Percentiles rank a stretch among this genome's conserved stretches.
Evolutionary conservation across 2,797 vertebrate species (phyloP).

Genomic region (Urocyon cinereoargenteus): DNA sequence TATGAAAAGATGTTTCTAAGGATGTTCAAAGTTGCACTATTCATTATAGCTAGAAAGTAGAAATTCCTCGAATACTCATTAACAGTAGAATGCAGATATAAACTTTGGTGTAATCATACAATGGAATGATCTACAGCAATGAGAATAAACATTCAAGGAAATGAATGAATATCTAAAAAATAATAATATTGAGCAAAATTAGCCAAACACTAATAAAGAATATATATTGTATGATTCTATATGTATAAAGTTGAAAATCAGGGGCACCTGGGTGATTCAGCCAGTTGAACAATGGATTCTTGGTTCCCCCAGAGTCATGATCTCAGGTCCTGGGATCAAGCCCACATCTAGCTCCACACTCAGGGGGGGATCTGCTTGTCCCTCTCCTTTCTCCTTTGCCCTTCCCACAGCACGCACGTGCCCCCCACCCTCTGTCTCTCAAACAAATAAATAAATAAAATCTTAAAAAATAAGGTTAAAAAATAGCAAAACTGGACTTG

Average conservation of each 20-base stretch:
- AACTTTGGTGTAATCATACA: not conserved
- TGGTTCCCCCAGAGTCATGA: not conserved
- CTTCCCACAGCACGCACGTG: not conserved
- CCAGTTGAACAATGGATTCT: not conserved
- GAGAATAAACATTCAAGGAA: not conserved
- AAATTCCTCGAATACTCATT: not conserved
- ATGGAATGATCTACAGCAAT: not conserved
- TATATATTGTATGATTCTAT: not conserved
- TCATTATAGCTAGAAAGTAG: not conserved
- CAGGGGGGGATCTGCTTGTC: not conserved
- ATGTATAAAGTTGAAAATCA: not conserved
- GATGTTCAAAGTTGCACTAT: not conserved
- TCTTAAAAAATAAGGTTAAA: not conserved
- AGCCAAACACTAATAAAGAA: not conserved
- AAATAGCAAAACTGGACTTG: not conserved
- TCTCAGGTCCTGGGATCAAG: not conserved
- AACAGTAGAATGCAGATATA: not conserved
- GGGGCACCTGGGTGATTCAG: not conserved
- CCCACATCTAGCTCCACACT: not conserved
- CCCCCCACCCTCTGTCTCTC: not conserved
- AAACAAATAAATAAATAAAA: not conserved
- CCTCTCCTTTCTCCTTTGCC: not conserved
- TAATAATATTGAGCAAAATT: not conserved
- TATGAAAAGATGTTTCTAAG: not conserved
- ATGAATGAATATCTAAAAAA: not conserved